Percentiles rank a stretch among this genome's conserved stretches.
These are phyloP conservation scores for Calyptommatus sinebrachiatus DNA, from an alignment of 2,113 vertebrate species.

Conservation along the genomic window DNA sequence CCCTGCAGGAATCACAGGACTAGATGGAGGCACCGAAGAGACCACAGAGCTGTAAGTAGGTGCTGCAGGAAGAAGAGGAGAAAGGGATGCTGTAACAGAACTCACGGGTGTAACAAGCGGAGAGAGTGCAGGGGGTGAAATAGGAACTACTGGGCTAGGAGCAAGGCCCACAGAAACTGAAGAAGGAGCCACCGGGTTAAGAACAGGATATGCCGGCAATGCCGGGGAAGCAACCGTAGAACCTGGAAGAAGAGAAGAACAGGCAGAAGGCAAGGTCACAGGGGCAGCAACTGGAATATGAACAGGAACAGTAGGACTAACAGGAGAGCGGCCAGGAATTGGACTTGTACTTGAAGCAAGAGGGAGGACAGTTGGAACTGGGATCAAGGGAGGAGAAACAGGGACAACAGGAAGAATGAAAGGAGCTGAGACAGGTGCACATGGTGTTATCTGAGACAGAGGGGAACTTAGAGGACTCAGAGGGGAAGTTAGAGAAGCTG, in stretches of 20 bases:
- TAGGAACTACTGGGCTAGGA: slow-evolving; percentile 29
- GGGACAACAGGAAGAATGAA: slow-evolving; percentile 26
- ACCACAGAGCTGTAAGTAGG: not conserved
- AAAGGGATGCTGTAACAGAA: not conserved
- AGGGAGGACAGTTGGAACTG: slow-evolving; percentile 66
- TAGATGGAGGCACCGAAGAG: not conserved
- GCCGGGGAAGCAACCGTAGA: slow-evolving; percentile 26
- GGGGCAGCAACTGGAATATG: accelerated
- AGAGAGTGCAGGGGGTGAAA: slow-evolving; percentile 50
- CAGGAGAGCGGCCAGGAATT: accelerated
- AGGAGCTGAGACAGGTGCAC: not conserved
- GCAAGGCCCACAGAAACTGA: not conserved
- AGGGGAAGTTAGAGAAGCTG: slow-evolving; percentile 56
- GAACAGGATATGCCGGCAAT: slow-evolving; percentile 61
- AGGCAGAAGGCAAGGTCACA: not conserved
- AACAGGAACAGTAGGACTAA: not conserved
- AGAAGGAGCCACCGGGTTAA: slow-evolving; percentile 52
- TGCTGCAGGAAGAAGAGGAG: not conserved
- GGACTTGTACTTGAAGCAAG: slow-evolving; percentile 1
- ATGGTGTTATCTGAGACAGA: accelerated
- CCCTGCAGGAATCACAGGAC: not conserved
- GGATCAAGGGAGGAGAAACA: slow-evolving; percentile 37
- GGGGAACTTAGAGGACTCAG: no score
- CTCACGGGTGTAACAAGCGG: slow-evolving; percentile 24
- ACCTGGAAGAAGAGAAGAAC: not conserved